Base-by-base conservation (phyloP, 92 coral and sea anemone species). In the Actinostola sp. region DNA sequence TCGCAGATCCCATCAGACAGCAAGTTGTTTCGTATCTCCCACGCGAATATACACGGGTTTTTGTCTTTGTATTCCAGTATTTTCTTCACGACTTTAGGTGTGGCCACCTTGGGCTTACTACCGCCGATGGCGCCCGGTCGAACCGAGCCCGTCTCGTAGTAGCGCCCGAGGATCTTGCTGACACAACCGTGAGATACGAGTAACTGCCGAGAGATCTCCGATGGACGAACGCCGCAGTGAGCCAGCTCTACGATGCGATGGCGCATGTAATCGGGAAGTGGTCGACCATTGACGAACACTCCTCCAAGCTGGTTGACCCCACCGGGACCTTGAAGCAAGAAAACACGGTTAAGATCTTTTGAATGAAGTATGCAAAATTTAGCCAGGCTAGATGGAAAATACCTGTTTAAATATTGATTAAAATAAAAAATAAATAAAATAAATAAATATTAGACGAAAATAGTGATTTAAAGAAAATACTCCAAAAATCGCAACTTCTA, bases 291-390 rank as follows among this genome's bases (percentile, higher is more conserved):
- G 83, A 93, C 97, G 86, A 93, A 93, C 61, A 93, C 98, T 56
- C 98, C 98, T 77, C 98, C 98, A 49, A 93, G 93, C 72, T 93
- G 98, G 87, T 93, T 93, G 58, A 93, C 98, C 74, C 98, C 98
- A 74, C 98, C 98, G 76, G 98, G 98, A 80, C 98, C 98, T 93
- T 43, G 46, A 73, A 67, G 2, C n/a, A 67, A n/a, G 20, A 7
- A 43, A 29, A 43, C 2, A 42, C 10, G 15, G 38, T 65, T 65
- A 42, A 31, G 7, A n/a, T n/a, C n/a, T n/a, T n/a, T n/a, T n/a
- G n/a, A n/a, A n/a, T n/a, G n/a, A n/a, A n/a, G n/a, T n/a, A n/a
- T n/a, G n/a, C n/a, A n/a, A n/a, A n/a, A n/a, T n/a, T n/a, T n/a
- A n/a, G n/a, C n/a, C n/a, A n/a, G n/a, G n/a, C n/a, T n/a, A n/a